Percentiles rank a stretch among this genome's conserved stretches.
phyloP scores from a whole-genome alignment of 1,140 invertebrate genomes.

The Drosophila gunungcola region DNA sequence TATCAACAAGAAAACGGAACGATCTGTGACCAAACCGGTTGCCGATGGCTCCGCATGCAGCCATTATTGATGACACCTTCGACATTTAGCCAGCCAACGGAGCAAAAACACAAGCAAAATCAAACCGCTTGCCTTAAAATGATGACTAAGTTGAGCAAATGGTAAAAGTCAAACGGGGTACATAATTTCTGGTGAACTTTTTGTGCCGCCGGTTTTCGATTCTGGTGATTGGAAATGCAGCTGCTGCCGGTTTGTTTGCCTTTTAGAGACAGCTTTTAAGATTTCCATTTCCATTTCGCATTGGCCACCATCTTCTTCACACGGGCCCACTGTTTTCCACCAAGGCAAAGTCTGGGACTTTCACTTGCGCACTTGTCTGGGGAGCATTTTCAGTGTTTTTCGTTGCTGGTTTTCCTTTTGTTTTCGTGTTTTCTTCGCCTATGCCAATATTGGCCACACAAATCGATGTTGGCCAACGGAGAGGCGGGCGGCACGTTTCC shows the following conservation, averaged over 20 bases:
- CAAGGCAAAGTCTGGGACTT: conserved; percentile 56
- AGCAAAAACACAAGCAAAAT: conserved; percentile 22
- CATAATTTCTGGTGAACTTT: conserved; percentile 71
- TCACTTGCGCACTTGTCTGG: conserved; percentile 72
- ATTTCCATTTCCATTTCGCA: conserved; percentile 79
- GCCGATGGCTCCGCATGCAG: conserved; percentile 9
- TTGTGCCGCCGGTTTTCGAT: conserved; percentile 41
- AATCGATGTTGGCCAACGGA: conserved; percentile 28
- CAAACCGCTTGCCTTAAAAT: conserved; percentile 43
- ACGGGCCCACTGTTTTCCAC: conserved; percentile 54
- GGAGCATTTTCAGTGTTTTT: conserved; percentile 33
- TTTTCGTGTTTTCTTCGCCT: conserved; percentile 15
- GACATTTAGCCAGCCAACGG: conserved; percentile 61
- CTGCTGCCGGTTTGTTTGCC: conserved; percentile 55
- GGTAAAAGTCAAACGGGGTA: conserved; percentile 74
- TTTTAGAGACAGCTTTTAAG: conserved; percentile 67
- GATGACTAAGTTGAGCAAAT: conserved; percentile 77
- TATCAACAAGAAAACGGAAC: conserved; percentile 41
- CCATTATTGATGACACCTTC: conserved; percentile 79
- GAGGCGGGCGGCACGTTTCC: conserved; percentile 43
- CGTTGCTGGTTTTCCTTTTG: conserved; percentile 33
- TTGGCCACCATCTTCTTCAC: conserved; percentile 41
- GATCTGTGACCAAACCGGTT: conserved; percentile 60
- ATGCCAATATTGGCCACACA: conserved; percentile 58
- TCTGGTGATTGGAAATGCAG: conserved; percentile 50